Evolutionary conservation across 2,888 invertebrate genomes (phyloP).

Genomic region (Aplocera efformata): DNA sequence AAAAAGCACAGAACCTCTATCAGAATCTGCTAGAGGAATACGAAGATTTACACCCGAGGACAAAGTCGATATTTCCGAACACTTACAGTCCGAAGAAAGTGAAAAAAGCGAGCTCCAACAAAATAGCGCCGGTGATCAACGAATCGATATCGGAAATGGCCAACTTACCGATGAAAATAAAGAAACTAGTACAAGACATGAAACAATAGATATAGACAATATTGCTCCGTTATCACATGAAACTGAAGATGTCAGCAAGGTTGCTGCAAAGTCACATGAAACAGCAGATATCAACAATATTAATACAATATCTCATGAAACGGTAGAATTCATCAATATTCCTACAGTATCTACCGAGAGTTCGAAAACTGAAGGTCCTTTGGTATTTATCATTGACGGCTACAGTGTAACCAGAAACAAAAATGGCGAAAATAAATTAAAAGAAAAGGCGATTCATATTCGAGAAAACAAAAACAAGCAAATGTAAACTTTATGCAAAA

Average conservation of each 20-base stretch:
- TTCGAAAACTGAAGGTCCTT: constrained; percentile 39
- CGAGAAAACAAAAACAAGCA: constrained; percentile 34
- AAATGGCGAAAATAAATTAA: constrained; percentile 62
- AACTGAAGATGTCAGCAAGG: constrained; percentile 16
- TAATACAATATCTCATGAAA: constrained; percentile 22
- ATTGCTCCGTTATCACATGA: constrained; percentile 28
- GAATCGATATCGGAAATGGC: constrained; percentile 64
- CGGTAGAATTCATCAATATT: constrained; percentile 17
- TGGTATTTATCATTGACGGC: constrained; percentile 67
- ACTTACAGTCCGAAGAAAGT: constrained; percentile 48
- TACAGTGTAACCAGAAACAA: constrained; percentile 69
- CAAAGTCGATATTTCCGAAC: constrained; percentile 43
- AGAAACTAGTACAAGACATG: constrained; percentile 62
- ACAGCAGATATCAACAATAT: not conserved
- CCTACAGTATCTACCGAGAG: constrained; percentile 28
- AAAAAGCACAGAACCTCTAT: constrained; percentile 59
- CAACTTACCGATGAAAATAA: constrained; percentile 62
- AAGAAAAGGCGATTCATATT: constrained; percentile 57
- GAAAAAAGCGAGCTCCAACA: constrained; percentile 57
- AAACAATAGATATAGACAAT: constrained; percentile 31
- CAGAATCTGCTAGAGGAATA: constrained; percentile 61
- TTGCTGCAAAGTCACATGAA: not conserved
- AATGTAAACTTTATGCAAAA: constrained; percentile 15
- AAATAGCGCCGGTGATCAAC: constrained; percentile 62
- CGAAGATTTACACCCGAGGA: constrained; percentile 54